phyloP scores from a whole-genome alignment of 1,140 invertebrate species.

The Tetranychus urticae region DNA sequence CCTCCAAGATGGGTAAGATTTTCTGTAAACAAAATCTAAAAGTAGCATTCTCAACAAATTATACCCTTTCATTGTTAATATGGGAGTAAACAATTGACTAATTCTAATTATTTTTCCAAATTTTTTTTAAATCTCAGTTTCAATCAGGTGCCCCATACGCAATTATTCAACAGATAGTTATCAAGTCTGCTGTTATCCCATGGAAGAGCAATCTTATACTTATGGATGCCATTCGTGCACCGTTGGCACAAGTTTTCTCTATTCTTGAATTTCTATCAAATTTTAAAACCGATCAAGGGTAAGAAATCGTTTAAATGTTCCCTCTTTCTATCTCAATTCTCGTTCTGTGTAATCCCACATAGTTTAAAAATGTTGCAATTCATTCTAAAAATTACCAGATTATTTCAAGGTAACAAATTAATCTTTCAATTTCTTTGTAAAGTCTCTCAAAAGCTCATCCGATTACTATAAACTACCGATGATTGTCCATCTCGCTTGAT shows the following conservation, averaged over 20 bases:
- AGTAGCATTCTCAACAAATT: not conserved
- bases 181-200: conserved; percentile 46
- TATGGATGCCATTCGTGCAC: conserved; percentile 46
- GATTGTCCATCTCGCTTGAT: no score
- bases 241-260: conserved; percentile 61
- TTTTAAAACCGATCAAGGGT: conserved; percentile 51
- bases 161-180: conserved; percentile 41
- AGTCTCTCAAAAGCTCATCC: no score
- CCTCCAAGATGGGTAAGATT: not conserved
- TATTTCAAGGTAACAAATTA: no score
- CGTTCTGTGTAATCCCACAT: no score
- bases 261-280: conserved; percentile 58
- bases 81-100: not conserved
- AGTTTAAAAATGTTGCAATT: no score
- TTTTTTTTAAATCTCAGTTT: conserved; percentile 15
- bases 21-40: not conserved
- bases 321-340: no score
- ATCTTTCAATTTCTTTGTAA: no score
- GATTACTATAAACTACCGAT: no score
- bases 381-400: no score
- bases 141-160: conserved; percentile 31
- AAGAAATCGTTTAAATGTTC: conserved; percentile 13
- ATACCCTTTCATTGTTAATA: not conserved
- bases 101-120: not conserved
- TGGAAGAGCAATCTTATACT: conserved; percentile 54